Evolutionary conservation across 2,113 vertebrate genomes (phyloP).

Genomic region (Dasyprocta punctata): DNA sequence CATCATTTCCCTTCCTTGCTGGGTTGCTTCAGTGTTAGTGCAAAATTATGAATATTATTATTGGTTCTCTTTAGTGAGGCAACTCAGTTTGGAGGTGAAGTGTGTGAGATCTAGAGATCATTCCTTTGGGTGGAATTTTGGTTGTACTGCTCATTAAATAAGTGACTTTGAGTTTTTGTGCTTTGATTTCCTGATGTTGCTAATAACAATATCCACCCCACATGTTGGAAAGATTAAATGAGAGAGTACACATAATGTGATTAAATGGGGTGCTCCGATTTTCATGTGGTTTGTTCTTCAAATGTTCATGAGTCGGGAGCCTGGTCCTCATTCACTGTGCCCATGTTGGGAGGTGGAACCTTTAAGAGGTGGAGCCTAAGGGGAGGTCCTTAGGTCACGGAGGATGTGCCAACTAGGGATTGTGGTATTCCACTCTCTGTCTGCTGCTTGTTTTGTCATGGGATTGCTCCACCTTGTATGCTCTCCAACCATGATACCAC

Average conservation of each 20-base stretch:
- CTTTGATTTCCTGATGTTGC: neutral
- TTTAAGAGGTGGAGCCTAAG: neutral
- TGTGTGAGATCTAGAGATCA: neutral
- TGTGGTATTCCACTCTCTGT: neutral
- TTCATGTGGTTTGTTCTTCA: neutral
- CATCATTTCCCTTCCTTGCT: neutral
- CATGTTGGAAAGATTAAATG: neutral
- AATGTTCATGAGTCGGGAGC: neutral
- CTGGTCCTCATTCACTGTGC: neutral
- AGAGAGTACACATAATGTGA: neutral
- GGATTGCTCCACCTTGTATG: neutral
- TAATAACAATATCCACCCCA: neutral
- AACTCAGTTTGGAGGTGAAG: neutral
- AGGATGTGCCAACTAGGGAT: neutral
- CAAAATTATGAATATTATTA: neutral
- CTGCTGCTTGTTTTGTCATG: neutral
- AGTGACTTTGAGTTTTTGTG: neutral
- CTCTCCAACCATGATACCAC: neutral
- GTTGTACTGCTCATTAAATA: neutral
- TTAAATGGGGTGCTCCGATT: neutral
- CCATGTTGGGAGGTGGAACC: neutral
- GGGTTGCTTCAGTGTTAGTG: neutral
- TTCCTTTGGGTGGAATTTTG: neutral
- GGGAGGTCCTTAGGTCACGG: neutral
- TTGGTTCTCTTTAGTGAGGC: neutral